Conservation (phyloP, 2,113 vertebrate genomes). For the Chaetops frenatus region DNA sequence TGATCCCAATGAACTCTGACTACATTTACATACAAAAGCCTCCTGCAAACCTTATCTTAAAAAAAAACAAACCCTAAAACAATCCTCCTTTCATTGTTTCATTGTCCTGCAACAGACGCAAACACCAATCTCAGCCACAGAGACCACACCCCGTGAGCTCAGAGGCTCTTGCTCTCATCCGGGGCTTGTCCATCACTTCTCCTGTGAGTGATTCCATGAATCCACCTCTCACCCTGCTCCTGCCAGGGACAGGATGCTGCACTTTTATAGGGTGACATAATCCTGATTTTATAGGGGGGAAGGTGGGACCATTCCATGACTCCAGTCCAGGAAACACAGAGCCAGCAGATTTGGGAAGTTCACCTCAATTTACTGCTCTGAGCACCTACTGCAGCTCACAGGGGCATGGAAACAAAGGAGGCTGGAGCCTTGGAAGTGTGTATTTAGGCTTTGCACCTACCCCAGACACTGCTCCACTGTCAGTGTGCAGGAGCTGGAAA, state of each 20-base stretch:
- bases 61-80: too few relatives aligned
- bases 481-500: not conserved
- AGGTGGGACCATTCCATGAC: not conserved
- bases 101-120: not conserved
- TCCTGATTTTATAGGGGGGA: not conserved
- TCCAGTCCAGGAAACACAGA: not conserved
- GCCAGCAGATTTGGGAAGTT: too few relatives aligned
- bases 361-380: not conserved
- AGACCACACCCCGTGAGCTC: not conserved
- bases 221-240: not conserved
- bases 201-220: not conserved
- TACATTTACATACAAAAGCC: not conserved
- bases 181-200: not conserved
- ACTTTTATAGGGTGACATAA: accelerated
- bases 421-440: not conserved
- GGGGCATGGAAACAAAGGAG: not conserved
- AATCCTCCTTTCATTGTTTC: not conserved
- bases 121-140: not conserved
- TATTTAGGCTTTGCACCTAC: not conserved
- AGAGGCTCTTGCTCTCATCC: not conserved
- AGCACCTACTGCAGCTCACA: not conserved
- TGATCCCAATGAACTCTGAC: not conserved
- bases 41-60: not conserved
- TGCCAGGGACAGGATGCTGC: not conserved
- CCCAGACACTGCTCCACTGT: not conserved